Evolutionary conservation across 2,888 invertebrate genomes (phyloP).

Genomic region (Pseudococcus viburni): DNA sequence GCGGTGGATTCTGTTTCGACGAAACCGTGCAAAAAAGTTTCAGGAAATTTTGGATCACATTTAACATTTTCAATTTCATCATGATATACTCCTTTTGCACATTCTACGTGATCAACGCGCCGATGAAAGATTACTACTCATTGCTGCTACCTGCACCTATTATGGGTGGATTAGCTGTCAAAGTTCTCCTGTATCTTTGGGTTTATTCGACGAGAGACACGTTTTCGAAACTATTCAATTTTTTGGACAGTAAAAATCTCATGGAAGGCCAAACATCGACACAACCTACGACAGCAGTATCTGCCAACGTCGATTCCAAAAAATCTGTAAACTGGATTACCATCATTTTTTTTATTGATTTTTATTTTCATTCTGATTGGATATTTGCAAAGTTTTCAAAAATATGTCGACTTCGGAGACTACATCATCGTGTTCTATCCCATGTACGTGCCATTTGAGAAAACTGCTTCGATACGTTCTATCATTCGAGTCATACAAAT

Average conservation of each 20-base stretch:
- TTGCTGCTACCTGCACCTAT: neutral
- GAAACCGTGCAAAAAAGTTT: neutral
- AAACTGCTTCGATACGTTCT: neutral
- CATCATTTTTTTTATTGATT: neutral
- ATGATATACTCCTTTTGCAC: no score
- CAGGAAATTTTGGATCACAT: constrained; percentile 6
- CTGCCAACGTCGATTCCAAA: neutral
- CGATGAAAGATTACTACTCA: neutral
- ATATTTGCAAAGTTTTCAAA: neutral
- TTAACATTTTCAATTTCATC: neutral
- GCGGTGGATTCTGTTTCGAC: constrained; percentile 15
- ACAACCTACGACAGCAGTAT: no score
- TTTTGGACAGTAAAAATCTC: neutral
- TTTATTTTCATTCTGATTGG: neutral
- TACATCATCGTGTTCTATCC: neutral
- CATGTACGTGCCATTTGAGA: neutral
- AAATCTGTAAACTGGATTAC: neutral
- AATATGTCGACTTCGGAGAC: neutral
- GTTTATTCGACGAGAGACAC: neutral
- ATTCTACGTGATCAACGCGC: neutral
- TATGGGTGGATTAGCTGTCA: neutral
- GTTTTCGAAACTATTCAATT: neutral
- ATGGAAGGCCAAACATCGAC: neutral
- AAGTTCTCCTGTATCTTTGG: neutral
- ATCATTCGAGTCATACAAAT: neutral